These are phyloP conservation scores for Drosophila niveifrons DNA, from an alignment of 2,888 invertebrate genomes.

Conservation along the genomic window DNA sequence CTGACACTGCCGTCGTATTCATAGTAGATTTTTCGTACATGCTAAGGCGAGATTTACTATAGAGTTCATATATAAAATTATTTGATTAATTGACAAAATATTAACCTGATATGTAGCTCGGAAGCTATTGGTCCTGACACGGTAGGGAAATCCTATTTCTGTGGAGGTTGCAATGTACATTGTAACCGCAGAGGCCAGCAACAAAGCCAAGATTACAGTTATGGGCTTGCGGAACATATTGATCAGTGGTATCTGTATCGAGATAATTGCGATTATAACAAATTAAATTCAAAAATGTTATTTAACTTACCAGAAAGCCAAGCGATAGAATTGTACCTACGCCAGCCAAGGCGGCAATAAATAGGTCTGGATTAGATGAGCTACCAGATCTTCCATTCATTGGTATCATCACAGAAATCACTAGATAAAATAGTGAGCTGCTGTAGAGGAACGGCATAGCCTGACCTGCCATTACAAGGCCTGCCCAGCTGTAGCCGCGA, in stretches of 20 bases:
- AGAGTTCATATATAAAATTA: not conserved
- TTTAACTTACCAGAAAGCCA: slow-evolving; percentile 81
- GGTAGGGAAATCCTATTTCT: slow-evolving; percentile 87
- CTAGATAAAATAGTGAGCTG: slow-evolving; percentile 85
- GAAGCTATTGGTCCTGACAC: slow-evolving; percentile 85
- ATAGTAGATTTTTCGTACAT: slow-evolving; percentile 85
- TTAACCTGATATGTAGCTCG: slow-evolving; percentile 85
- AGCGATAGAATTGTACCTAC: slow-evolving; percentile 76
- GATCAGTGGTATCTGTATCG: slow-evolving; percentile 74
- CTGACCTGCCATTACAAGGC: slow-evolving; percentile 81
- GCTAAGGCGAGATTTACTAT: slow-evolving; percentile 79
- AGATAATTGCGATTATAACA: not conserved
- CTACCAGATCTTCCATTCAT: slow-evolving; percentile 87
- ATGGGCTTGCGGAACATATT: slow-evolving; percentile 79
- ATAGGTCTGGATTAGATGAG: slow-evolving; percentile 86
- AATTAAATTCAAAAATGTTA: not conserved
- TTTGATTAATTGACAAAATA: not conserved
- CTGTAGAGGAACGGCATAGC: slow-evolving; percentile 85
- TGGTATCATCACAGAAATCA: slow-evolving; percentile 87
- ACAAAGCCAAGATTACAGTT: slow-evolving; percentile 59
- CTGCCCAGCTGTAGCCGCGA: slow-evolving; percentile 71
- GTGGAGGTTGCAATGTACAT: slow-evolving; percentile 34
- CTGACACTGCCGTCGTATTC: slow-evolving; percentile 79
- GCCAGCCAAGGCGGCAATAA: slow-evolving; percentile 85
- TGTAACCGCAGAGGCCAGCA: slow-evolving; percentile 38